Percentiles rank a stretch among this genome's conserved stretches.
These are phyloP conservation scores for Caerostris darwini DNA, from an alignment of 1,140 invertebrate genomes.

Conservation along the genomic window DNA sequence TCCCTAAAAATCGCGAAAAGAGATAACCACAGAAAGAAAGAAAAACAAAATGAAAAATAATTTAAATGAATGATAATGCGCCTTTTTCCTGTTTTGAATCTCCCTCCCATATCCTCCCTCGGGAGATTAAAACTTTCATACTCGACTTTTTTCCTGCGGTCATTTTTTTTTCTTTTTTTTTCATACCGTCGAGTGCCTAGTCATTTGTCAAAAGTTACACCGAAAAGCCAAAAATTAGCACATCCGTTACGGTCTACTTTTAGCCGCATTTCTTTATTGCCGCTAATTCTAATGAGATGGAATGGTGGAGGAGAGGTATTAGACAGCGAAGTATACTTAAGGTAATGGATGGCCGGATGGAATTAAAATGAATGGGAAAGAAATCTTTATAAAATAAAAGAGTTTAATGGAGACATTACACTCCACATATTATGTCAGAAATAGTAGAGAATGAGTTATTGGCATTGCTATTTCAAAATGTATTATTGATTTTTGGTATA, in stretches of 20 bases:
- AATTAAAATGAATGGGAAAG: constrained; percentile 24
- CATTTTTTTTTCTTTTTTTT: neutral
- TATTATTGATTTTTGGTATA: too few species aligned
- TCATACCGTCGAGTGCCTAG: neutral
- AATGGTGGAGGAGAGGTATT: neutral
- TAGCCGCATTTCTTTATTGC: neutral
- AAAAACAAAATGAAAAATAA: neutral
- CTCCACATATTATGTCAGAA: neutral
- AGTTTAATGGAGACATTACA: neutral
- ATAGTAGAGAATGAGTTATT: neutral
- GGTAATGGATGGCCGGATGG: constrained; percentile 16
- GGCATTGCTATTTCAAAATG: neutral
- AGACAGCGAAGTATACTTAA: neutral
- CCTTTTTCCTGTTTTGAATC: neutral
- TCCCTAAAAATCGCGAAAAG: neutral
- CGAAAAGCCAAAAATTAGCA: constrained; percentile 21
- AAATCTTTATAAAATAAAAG: neutral
- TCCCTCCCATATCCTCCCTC: neutral
- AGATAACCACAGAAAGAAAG: neutral
- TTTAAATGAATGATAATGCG: neutral
- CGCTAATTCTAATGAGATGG: constrained; percentile 28
- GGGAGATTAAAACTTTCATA: constrained; percentile 18
- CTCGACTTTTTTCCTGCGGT: neutral
- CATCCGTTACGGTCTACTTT: neutral
- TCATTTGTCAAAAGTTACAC: constrained; percentile 27